A percentile compares a stretch with the other conserved stretches of the same genome.
These are phyloP conservation scores for Platysteira castanea DNA, from an alignment of 2,113 vertebrate genomes.

Conservation along the genomic window DNA sequence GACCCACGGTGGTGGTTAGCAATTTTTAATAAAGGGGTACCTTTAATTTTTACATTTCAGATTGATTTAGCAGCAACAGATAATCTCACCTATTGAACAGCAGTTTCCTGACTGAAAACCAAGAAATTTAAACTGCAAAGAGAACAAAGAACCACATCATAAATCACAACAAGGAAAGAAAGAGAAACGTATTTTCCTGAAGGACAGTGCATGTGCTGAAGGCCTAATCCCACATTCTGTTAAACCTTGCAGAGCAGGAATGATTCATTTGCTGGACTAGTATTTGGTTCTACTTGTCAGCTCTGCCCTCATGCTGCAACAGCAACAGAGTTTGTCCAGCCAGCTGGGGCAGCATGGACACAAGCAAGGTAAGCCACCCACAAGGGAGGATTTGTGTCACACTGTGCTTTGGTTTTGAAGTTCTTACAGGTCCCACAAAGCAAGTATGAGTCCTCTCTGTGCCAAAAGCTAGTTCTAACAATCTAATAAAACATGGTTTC, in stretches of 20 bases:
- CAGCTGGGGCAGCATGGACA: neutral
- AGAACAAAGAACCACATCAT: neutral
- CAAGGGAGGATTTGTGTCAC: neutral
- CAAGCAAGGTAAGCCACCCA: fast-evolving
- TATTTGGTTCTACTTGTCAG: neutral
- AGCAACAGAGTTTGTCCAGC: neutral
- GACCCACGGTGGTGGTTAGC: neutral
- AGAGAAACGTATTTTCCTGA: neutral
- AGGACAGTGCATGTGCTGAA: neutral
- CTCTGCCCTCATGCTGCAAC: neutral
- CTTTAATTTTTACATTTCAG: neutral
- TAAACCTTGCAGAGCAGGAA: neutral
- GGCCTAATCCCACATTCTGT: neutral
- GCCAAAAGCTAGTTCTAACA: neutral
- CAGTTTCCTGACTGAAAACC: neutral
- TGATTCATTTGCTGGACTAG: neutral
- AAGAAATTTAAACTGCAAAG: neutral
- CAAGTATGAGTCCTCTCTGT: neutral
- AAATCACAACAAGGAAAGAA: neutral
- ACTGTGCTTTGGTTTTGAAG: neutral
- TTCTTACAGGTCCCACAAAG: neutral
- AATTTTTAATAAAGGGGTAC: neutral
- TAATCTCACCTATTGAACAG: neutral
- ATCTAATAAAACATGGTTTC: neutral
- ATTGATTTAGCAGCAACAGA: neutral